Conservation (phyloP, 2,888 invertebrate species). For the Tenthredo mesomela region DNA sequence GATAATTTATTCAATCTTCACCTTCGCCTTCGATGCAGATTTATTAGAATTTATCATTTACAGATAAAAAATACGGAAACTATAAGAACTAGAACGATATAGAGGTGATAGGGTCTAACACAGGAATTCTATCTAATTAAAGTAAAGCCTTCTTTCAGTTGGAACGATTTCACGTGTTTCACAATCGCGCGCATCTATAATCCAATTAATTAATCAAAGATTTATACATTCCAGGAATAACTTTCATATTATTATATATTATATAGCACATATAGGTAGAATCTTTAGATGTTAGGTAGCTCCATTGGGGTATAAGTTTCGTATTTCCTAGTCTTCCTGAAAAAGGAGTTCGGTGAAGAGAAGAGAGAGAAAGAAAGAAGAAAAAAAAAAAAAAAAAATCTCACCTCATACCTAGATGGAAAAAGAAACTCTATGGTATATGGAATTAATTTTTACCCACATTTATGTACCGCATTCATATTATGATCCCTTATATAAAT, state of each 20-base stretch:
- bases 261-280: not conserved
- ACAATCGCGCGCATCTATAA: not conserved
- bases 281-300: not conserved
- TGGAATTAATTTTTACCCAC: slow-evolving; percentile 19
- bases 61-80: not conserved
- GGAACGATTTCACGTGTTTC: not conserved
- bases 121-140: not conserved
- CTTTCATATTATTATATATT: not conserved
- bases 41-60: not conserved
- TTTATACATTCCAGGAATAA: not conserved
- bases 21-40: not conserved
- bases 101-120: not conserved
- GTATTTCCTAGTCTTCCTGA: not conserved
- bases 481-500: not conserved
- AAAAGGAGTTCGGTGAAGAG: not conserved
- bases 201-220: not conserved
- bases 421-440: not conserved
- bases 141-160: not conserved
- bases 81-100: not conserved
- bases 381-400: not conserved
- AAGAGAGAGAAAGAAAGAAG: not conserved
- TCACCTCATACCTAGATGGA: not conserved
- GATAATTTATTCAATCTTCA: not conserved
- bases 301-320: not conserved
- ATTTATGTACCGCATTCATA: not conserved